Conservation (phyloP, 2,888 invertebrate species). For the Aphodius granarius region DNA sequence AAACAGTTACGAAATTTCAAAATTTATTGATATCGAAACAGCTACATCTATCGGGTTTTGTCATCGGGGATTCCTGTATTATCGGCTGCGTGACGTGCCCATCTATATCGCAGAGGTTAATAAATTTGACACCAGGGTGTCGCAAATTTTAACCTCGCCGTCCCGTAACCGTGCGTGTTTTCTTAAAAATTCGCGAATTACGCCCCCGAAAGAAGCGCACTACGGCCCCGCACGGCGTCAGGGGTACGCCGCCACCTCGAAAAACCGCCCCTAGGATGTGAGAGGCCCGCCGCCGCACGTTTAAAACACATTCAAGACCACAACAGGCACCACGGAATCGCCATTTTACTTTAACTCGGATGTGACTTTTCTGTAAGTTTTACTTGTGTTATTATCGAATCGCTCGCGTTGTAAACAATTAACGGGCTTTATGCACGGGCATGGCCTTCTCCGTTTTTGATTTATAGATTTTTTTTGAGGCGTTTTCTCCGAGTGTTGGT, state of each 20-base stretch:
- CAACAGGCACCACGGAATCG: slow-evolving; percentile 16
- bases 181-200: slow-evolving; percentile 15
- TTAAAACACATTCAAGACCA: slow-evolving; percentile 18
- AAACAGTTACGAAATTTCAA: no score
- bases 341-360: slow-evolving; percentile 26
- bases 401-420: no score
- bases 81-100: slow-evolving; percentile 20
- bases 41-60: no score
- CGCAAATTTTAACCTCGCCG: slow-evolving; percentile 28
- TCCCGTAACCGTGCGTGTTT: slow-evolving; percentile 23
- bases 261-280: slow-evolving; percentile 20
- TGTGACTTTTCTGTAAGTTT: slow-evolving; percentile 27
- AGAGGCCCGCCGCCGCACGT: slow-evolving; percentile 9
- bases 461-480: not conserved
- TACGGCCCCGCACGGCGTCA: slow-evolving; percentile 11
- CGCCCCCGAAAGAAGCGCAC: slow-evolving; percentile 9
- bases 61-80: slow-evolving; percentile 16
- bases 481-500: not conserved
- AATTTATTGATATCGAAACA: no score
- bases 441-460: not conserved
- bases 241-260: slow-evolving; percentile 13
- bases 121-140: slow-evolving; percentile 24
- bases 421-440: no score
- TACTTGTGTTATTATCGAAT: no score
- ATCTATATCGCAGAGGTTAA: slow-evolving; percentile 20